phyloP scores from a whole-genome alignment of 1,140 invertebrate species.

The Ceratina calcarata region DNA sequence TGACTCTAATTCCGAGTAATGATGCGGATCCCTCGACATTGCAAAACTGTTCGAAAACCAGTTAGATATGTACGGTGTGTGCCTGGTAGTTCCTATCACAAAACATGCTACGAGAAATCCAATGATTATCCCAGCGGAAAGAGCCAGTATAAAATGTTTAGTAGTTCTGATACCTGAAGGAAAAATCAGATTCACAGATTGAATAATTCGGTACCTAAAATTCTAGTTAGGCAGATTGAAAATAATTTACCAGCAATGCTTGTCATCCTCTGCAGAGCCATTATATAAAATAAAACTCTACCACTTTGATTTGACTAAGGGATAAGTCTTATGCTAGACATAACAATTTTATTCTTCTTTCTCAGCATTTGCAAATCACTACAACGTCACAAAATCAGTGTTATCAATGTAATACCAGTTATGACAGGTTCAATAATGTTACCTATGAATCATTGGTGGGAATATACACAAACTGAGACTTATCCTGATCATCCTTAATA shows the following conservation, averaged over 20 bases:
- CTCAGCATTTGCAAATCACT: neutral
- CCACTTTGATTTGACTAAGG: slow-evolving; percentile 22
- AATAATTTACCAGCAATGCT: slow-evolving; percentile 67
- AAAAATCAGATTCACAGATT: slow-evolving; percentile 26
- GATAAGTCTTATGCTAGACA: neutral
- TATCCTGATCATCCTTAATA: no score
- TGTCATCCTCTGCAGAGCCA: slow-evolving; percentile 71
- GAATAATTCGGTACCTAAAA: slow-evolving; percentile 11
- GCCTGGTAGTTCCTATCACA: slow-evolving; percentile 72
- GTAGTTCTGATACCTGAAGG: slow-evolving; percentile 69
- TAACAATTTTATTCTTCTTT: slow-evolving; percentile 2
- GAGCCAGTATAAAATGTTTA: slow-evolving; percentile 73
- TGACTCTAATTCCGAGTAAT: slow-evolving; percentile 76
- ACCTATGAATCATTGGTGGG: no score
- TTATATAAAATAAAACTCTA: slow-evolving; percentile 52
- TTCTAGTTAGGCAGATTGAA: neutral
- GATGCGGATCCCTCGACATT: slow-evolving; percentile 75
- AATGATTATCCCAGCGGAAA: slow-evolving; percentile 74
- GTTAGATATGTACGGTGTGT: slow-evolving; percentile 72
- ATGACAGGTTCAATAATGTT: no score
- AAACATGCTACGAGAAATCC: slow-evolving; percentile 78
- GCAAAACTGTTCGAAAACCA: slow-evolving; percentile 70
- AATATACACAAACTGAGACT: no score
- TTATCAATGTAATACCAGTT: no score
- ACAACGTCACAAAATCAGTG: neutral